These are phyloP conservation scores for Enchytraeus crypticus DNA, from an alignment of 2,888 invertebrate genomes.

Conservation along the genomic window DNA sequence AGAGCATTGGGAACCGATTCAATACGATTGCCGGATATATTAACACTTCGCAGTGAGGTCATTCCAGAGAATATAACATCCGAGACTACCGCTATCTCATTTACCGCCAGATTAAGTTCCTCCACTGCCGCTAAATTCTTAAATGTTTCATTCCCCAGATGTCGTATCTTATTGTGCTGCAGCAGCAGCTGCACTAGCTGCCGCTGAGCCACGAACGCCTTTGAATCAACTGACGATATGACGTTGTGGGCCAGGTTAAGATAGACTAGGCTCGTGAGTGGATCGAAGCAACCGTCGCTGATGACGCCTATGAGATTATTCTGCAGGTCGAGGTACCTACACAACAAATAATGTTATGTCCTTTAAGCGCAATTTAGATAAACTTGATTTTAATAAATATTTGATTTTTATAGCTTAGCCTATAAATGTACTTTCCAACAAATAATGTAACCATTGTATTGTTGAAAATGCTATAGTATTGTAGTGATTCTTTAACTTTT, in stretches of 20 bases:
- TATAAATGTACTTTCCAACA: no score
- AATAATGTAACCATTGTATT: no score
- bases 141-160: background rate
- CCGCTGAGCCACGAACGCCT: background rate
- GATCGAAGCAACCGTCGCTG: background rate
- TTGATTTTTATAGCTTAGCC: no score
- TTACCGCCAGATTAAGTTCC: constrained; percentile 1
- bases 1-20: background rate
- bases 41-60: background rate
- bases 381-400: no score
- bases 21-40: background rate
- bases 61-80: background rate
- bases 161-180: background rate
- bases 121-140: background rate
- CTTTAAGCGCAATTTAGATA: no score
- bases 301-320: background rate
- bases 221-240: background rate
- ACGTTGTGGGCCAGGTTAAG: background rate
- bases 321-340: constrained; percentile 1
- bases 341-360: no score
- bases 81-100: background rate
- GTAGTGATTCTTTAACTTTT: no score
- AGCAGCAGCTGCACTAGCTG: background rate
- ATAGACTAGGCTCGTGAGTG: background rate
- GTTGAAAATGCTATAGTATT: no score